A percentile compares a stretch with the other conserved stretches of the same genome.
phyloP scores from a whole-genome alignment of 2,113 vertebrate species.

The Sylvia atricapilla region DNA sequence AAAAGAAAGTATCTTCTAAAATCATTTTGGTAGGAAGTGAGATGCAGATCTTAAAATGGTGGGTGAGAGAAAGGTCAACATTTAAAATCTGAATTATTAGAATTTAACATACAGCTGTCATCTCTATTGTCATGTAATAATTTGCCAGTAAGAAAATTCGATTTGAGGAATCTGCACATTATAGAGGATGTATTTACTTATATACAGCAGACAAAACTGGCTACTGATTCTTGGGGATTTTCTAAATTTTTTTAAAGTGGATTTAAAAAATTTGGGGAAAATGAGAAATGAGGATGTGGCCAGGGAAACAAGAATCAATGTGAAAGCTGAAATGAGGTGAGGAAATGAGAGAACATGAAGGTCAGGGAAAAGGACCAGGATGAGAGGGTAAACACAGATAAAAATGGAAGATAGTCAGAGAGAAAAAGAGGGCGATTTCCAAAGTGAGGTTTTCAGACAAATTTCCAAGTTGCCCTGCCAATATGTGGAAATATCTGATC shows the following conservation, averaged over 20 bases:
- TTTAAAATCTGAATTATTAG: not conserved
- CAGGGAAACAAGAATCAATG: not conserved
- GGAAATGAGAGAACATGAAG: not conserved
- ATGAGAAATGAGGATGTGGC: fast-evolving
- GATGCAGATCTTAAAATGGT: not conserved
- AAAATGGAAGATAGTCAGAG: not conserved
- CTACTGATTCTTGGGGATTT: not conserved
- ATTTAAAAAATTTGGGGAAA: not conserved
- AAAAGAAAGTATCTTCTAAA: not conserved
- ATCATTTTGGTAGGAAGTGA: not conserved
- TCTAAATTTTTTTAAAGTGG: not conserved
- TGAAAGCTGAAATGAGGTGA: not conserved
- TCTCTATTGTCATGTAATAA: not conserved
- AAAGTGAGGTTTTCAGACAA: not conserved
- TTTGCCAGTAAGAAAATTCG: not conserved
- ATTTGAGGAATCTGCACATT: not conserved
- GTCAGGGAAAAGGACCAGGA: not conserved
- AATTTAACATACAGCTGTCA: not conserved
- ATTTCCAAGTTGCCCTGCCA: not conserved
- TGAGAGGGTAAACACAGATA: not conserved
- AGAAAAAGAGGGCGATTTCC: not conserved
- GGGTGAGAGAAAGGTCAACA: not conserved
- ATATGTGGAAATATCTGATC: not conserved
- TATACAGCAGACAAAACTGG: not conserved
- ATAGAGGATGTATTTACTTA: not conserved